These are phyloP conservation scores for Charina bottae DNA, from an alignment of 2,113 vertebrate species.

Conservation along the genomic window DNA sequence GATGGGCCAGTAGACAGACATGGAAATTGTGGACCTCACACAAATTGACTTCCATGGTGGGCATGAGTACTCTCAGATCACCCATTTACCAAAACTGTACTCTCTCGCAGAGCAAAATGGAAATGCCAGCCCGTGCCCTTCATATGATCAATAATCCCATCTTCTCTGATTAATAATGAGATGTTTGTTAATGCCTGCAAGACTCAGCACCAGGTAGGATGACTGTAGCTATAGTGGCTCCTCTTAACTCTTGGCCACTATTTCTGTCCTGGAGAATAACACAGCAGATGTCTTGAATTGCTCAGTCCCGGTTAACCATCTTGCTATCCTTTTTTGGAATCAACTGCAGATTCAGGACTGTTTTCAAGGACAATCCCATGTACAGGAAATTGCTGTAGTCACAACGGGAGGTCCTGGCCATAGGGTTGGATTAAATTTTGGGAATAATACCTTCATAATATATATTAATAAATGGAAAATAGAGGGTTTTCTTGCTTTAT, in stretches of 20 bases:
- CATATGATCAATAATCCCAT: background rate
- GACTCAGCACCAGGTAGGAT: background rate
- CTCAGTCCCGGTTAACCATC: background rate
- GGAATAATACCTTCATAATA: background rate
- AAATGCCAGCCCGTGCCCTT: background rate
- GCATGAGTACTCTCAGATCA: background rate
- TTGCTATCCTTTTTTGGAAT: background rate
- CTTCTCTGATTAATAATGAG: too few species aligned
- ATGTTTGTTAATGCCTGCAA: background rate
- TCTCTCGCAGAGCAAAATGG: background rate
- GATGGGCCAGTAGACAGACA: background rate
- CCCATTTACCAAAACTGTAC: background rate
- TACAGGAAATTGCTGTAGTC: background rate
- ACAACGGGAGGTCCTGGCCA: background rate
- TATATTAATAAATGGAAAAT: constrained; percentile 8
- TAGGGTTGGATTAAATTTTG: constrained; percentile 17
- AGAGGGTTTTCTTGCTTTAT: constrained; percentile 11
- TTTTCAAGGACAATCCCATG: background rate
- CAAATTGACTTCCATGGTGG: background rate
- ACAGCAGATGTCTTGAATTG: background rate
- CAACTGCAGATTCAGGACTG: background rate
- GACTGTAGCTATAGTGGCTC: background rate
- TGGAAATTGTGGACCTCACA: background rate
- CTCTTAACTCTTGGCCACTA: background rate
- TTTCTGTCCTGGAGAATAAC: background rate